Evolutionary conservation across 1,140 invertebrate genomes (phyloP).

Genomic region (Lethrus apterus): DNA sequence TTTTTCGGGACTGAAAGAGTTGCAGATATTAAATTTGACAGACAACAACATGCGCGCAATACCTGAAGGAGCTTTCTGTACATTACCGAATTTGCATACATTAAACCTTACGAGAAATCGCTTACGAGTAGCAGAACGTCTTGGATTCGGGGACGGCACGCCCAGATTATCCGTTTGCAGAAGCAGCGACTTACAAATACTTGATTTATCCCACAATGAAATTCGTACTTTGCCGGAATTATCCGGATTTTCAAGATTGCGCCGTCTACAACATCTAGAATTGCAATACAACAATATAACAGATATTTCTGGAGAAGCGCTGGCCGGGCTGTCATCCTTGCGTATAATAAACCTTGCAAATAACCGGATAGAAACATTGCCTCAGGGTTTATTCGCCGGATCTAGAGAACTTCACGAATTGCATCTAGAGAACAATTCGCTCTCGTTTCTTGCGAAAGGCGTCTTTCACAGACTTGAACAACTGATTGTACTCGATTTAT

Average conservation of each 20-base stretch:
- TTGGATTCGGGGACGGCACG: conserved; percentile 58
- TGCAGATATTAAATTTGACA: conserved; percentile 70
- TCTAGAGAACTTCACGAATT: conserved; percentile 73
- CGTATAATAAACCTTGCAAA: conserved; percentile 76
- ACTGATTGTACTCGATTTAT: conserved; percentile 76
- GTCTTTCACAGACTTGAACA: conserved; percentile 76
- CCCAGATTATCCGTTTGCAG: conserved; percentile 42
- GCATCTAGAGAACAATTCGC: conserved; percentile 71
- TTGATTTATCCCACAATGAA: conserved; percentile 76
- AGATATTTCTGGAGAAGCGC: conserved; percentile 69
- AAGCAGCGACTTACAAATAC: conserved; percentile 54
- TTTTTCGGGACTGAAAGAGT: conserved; percentile 63
- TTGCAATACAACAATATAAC: conserved; percentile 76
- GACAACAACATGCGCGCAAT: conserved; percentile 74
- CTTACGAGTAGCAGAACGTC: conserved; percentile 62
- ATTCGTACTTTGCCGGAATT: conserved; percentile 61
- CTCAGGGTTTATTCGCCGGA: conserved; percentile 69
- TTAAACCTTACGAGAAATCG: conserved; percentile 79
- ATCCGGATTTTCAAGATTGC: conserved; percentile 61
- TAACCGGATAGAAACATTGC: conserved; percentile 69
- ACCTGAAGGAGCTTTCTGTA: conserved; percentile 67
- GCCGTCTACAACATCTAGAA: conserved; percentile 66
- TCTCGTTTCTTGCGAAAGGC: conserved; percentile 70
- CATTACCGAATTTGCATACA: conserved; percentile 66
- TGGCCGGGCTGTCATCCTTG: conserved; percentile 66